Conservation (phyloP, 2,113 vertebrate genomes). For the Gobius niger region DNA sequence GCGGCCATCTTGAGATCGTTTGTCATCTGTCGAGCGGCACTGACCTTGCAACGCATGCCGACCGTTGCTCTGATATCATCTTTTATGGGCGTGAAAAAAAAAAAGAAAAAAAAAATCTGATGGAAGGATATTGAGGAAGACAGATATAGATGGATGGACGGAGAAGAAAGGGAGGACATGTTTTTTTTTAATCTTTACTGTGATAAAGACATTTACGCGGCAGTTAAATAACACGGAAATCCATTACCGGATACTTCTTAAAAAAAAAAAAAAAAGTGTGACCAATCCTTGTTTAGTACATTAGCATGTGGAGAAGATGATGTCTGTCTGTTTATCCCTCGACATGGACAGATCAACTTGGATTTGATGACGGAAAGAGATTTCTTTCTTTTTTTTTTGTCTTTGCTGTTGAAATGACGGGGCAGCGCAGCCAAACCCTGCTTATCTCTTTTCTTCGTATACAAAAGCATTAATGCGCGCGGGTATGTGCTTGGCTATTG, state of each 20-base stretch:
- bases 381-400: slow-evolving; percentile 51
- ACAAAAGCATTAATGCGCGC: slow-evolving; percentile 76
- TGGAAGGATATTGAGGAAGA: slow-evolving; percentile 26
- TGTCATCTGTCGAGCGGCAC: slow-evolving; percentile 81
- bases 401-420: slow-evolving; percentile 40
- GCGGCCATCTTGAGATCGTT: slow-evolving; percentile 81
- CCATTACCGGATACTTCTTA: slow-evolving; percentile 86
- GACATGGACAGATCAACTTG: slow-evolving; percentile 71
- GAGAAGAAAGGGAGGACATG: slow-evolving; percentile 50
- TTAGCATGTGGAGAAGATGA: slow-evolving; percentile 79
- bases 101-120: slow-evolving; percentile 23
- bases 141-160: slow-evolving; percentile 7
- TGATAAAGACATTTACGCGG: slow-evolving; percentile 85
- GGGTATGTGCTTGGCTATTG: slow-evolving; percentile 74
- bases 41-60: slow-evolving; percentile 81
- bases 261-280: slow-evolving; percentile 75
- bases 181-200: slow-evolving; percentile 58
- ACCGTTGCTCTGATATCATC: slow-evolving; percentile 69
- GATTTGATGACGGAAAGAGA: slow-evolving; percentile 72
- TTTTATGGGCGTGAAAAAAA: slow-evolving; percentile 46
- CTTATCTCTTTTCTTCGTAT: slow-evolving; percentile 77
- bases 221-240: slow-evolving; percentile 88
- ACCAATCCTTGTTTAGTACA: slow-evolving; percentile 87
- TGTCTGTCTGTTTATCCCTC: slow-evolving; percentile 76
- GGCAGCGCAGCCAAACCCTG: slow-evolving; percentile 70